Conservation (phyloP, 2,113 vertebrate species). For the Lophura nycthemera region DNA sequence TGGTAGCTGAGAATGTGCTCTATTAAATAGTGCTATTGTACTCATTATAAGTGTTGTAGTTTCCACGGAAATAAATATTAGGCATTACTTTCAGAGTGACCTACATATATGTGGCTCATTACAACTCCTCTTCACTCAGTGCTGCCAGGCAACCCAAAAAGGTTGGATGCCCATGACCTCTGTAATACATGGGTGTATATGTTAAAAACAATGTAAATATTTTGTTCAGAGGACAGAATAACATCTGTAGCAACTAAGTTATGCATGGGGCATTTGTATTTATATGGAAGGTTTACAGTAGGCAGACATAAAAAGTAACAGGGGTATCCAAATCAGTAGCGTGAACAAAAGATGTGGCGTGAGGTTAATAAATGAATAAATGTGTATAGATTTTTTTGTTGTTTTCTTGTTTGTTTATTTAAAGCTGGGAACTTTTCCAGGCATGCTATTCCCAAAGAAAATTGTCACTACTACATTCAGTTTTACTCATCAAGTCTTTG, state of each 20-base stretch:
- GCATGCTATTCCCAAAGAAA: background rate
- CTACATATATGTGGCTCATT: too few relatives aligned
- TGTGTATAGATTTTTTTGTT: background rate
- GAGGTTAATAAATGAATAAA: conserved; percentile 6
- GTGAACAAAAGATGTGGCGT: background rate
- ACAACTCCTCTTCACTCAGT: too few relatives aligned
- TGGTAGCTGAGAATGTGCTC: too few relatives aligned
- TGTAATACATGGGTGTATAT: background rate
- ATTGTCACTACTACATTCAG: background rate
- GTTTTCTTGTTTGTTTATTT: background rate
- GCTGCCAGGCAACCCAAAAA: too few relatives aligned
- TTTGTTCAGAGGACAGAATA: background rate
- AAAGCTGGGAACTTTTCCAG: background rate
- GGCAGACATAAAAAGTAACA: background rate
- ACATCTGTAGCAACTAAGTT: background rate
- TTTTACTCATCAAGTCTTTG: background rate
- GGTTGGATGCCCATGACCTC: background rate
- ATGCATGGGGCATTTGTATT: background rate
- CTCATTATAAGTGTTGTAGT: too few relatives aligned
- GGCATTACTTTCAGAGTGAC: too few relatives aligned
- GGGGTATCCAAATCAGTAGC: background rate
- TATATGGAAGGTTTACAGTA: background rate
- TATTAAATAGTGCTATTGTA: too few relatives aligned
- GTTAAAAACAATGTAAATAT: background rate
- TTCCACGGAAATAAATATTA: too few relatives aligned